Percentiles rank a stretch among this genome's conserved stretches.
Conservation (phyloP, 1,140 invertebrate species). For the Teleopsis dalmanni region DNA sequence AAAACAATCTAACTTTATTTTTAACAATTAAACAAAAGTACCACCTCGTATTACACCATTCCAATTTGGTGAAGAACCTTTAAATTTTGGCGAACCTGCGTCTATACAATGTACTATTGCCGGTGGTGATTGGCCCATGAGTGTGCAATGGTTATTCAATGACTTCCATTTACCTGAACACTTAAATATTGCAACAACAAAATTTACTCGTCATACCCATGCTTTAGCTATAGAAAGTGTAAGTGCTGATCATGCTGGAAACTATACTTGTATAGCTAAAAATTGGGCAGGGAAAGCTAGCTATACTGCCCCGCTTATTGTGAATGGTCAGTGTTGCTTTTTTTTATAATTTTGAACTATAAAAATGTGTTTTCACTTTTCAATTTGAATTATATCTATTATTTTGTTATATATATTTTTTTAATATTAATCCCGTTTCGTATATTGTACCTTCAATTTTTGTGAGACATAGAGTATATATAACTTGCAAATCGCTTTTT, state of each 20-base stretch:
- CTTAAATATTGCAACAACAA: slow-evolving; percentile 48
- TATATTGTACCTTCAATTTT: too few relatives aligned
- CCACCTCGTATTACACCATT: slow-evolving; percentile 62
- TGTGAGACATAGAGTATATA: too few relatives aligned
- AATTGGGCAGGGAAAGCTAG: slow-evolving; percentile 62
- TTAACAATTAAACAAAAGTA: slow-evolving; percentile 42
- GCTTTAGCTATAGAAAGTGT: slow-evolving; percentile 43
- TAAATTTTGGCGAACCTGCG: slow-evolving; percentile 64
- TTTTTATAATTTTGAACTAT: background rate
- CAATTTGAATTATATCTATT: background rate
- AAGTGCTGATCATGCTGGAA: slow-evolving; percentile 58
- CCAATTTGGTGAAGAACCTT: slow-evolving; percentile 57
- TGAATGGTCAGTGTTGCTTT: slow-evolving; percentile 53
- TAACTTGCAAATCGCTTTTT: too few relatives aligned
- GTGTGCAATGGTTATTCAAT: slow-evolving; percentile 64
- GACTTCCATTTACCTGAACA: slow-evolving; percentile 53
- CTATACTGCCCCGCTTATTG: slow-evolving; percentile 56
- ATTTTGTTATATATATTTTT: too few relatives aligned
- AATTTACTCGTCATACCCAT: slow-evolving; percentile 49
- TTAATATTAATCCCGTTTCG: too few relatives aligned
- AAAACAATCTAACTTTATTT: background rate
- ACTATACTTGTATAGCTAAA: slow-evolving; percentile 68
- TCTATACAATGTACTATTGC: slow-evolving; percentile 66
- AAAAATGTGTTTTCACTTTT: background rate
- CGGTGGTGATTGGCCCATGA: slow-evolving; percentile 61